Conservation (phyloP, 2,797 vertebrate genomes). For the Sebastes nivosus region DNA sequence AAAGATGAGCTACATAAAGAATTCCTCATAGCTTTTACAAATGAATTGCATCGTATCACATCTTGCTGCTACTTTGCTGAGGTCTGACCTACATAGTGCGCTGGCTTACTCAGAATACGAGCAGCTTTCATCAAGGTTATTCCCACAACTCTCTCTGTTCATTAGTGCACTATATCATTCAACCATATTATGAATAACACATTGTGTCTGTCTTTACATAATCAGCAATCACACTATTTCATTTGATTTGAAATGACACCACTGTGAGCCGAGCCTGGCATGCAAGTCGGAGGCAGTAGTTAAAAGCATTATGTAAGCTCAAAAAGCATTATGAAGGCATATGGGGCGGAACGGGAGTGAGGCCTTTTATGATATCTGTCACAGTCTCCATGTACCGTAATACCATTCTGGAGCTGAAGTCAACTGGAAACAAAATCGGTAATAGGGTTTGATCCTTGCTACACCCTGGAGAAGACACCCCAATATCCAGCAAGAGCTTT, state of each 20-base stretch:
- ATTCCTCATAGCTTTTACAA: constrained; percentile 49
- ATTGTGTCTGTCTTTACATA: constrained; percentile 50
- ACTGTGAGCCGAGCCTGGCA: constrained; percentile 13
- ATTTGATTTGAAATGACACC: constrained; percentile 51
- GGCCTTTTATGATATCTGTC: constrained; percentile 46
- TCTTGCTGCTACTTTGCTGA: constrained; percentile 41
- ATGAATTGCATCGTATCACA: constrained; percentile 54
- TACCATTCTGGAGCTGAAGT: constrained; percentile 57
- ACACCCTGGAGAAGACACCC: constrained; percentile 55
- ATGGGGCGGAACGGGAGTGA: constrained; percentile 7
- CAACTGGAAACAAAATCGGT: constrained; percentile 65
- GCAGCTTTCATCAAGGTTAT: constrained; percentile 61
- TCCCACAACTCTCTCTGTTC: constrained; percentile 36
- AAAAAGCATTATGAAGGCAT: constrained; percentile 43
- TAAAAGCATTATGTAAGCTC: constrained; percentile 65
- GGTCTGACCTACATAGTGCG: constrained; percentile 65
- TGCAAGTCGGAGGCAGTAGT: constrained; percentile 25
- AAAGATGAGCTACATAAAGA: constrained; percentile 46
- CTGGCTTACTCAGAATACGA: constrained; percentile 46
- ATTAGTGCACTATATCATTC: constrained; percentile 44
- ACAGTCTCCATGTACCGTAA: constrained; percentile 25
- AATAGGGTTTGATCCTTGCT: constrained; percentile 63
- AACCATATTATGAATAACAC: constrained; percentile 30
- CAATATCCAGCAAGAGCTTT: constrained; percentile 41
- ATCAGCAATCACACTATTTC: constrained; percentile 35